Percentiles rank a stretch among this genome's conserved stretches.
These are phyloP conservation scores for Miichthys miiuy DNA, from an alignment of 2,797 vertebrate genomes.

Conservation along the genomic window DNA sequence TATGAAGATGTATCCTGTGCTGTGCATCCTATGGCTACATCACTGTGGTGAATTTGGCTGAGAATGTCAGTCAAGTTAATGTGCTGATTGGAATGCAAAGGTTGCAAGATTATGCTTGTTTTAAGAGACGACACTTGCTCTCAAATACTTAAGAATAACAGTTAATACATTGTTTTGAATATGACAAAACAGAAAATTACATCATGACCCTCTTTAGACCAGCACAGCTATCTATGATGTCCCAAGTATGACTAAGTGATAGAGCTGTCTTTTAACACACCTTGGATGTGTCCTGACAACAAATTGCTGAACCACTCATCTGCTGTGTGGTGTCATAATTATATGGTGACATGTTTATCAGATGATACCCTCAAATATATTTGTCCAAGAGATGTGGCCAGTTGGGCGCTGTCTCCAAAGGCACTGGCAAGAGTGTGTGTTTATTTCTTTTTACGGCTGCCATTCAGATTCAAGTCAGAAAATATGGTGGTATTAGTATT, in stretches of 20 bases:
- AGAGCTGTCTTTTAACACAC: background rate
- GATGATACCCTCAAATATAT: slow-evolving; percentile 47
- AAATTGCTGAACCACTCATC: slow-evolving; percentile 17
- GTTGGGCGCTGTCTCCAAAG: slow-evolving; percentile 6
- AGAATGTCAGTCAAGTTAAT: background rate
- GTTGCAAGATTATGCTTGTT: background rate
- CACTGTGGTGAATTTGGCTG: background rate
- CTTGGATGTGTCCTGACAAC: slow-evolving; percentile 19
- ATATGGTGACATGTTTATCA: slow-evolving; percentile 41
- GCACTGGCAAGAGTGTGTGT: background rate
- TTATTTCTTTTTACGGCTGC: background rate
- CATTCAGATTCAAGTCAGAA: background rate
- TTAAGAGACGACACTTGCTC: slow-evolving; percentile 12
- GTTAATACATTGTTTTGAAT: slow-evolving; percentile 15
- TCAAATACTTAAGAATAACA: background rate
- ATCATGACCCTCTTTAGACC: background rate
- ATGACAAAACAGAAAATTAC: background rate
- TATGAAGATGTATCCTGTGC: background rate
- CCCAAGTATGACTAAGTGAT: background rate
- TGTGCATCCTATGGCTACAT: background rate
- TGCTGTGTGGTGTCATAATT: background rate
- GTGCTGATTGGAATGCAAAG: background rate
- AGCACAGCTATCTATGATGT: slow-evolving; percentile 1
- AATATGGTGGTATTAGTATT: background rate
- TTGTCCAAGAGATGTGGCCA: slow-evolving; percentile 37